Percentiles rank a stretch among this genome's conserved stretches.
phyloP scores from a whole-genome alignment of 2,797 vertebrate species.

The Tiaroga cobitis region DNA sequence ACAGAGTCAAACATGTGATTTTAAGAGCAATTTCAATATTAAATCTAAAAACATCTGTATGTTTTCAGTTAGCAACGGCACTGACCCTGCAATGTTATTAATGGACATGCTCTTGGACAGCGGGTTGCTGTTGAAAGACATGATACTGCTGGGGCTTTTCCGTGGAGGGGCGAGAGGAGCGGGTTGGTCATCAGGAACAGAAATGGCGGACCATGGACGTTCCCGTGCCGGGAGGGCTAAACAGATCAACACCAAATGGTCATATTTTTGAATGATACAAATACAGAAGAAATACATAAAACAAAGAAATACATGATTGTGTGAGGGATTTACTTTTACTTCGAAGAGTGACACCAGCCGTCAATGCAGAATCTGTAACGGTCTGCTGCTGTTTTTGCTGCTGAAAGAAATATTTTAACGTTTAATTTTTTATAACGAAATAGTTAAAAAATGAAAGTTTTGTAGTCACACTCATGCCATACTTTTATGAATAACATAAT shows the following conservation, averaged over 20 bases:
- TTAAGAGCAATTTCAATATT: not conserved
- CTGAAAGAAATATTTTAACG: conserved; percentile 61
- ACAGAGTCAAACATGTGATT: not conserved
- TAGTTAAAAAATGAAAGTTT: not conserved
- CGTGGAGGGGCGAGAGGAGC: conserved; percentile 69
- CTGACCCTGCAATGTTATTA: conserved; percentile 93
- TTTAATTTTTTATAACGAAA: not conserved
- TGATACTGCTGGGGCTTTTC: conserved; percentile 69
- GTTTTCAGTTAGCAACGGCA: not conserved
- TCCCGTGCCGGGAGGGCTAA: conserved; percentile 85
- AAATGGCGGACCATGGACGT: conserved; percentile 82
- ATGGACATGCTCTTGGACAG: conserved; percentile 93
- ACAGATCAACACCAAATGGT: not conserved
- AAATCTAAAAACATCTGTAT: not conserved
- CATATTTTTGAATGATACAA: not conserved
- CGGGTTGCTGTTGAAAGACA: conserved; percentile 78
- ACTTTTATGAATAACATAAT: not conserved
- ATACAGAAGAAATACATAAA: not conserved
- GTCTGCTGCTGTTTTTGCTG: conserved; percentile 75
- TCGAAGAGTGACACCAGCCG: conserved; percentile 82
- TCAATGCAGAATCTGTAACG: conserved; percentile 78
- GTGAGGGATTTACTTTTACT: conserved; percentile 81
- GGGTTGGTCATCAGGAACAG: conserved; percentile 78
- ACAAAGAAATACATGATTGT: not conserved
- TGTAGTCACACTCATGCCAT: not conserved